A percentile compares a stretch with the other conserved stretches of the same genome.
These are phyloP conservation scores for Julus scanicus DNA, from an alignment of 2,888 invertebrate genomes.

Conservation along the genomic window DNA sequence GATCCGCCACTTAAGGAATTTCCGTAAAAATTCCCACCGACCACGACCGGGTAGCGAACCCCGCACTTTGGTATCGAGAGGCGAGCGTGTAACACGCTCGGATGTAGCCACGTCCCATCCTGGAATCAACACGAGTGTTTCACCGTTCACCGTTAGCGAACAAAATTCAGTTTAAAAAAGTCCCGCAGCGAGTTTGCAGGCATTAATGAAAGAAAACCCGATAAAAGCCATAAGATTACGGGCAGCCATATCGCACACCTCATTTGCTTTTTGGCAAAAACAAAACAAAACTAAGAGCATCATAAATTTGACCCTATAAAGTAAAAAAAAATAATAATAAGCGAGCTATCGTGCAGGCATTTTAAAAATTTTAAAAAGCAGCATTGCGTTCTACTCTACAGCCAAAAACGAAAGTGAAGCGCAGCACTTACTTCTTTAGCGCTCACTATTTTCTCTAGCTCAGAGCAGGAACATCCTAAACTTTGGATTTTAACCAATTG, in stretches of 20 bases:
- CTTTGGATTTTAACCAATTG: conserved; percentile 51
- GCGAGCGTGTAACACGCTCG: too few species aligned
- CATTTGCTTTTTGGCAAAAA: not conserved
- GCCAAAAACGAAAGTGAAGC: conserved; percentile 41
- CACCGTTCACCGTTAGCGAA: too few species aligned
- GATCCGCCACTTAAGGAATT: too few species aligned
- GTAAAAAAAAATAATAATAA: not conserved
- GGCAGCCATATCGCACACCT: not conserved
- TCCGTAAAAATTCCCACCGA: too few species aligned
- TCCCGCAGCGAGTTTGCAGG: too few species aligned
- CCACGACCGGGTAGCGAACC: too few species aligned
- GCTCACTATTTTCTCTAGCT: conserved; percentile 52
- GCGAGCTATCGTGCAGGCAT: not conserved
- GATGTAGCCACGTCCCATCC: too few species aligned
- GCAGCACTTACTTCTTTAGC: conserved; percentile 55
- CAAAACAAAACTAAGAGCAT: not conserved
- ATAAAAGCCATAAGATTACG: not conserved
- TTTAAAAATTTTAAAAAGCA: not conserved
- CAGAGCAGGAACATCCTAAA: conserved; percentile 55
- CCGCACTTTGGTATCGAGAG: too few species aligned
- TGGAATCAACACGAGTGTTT: too few species aligned
- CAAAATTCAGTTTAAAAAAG: too few species aligned
- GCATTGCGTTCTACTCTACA: not conserved
- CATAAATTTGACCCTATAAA: not conserved
- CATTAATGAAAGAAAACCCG: too few species aligned